Percentiles rank a stretch among this genome's conserved stretches.
Conservation (phyloP, 2,113 vertebrate genomes). For the Syngnathus scovelli region DNA sequence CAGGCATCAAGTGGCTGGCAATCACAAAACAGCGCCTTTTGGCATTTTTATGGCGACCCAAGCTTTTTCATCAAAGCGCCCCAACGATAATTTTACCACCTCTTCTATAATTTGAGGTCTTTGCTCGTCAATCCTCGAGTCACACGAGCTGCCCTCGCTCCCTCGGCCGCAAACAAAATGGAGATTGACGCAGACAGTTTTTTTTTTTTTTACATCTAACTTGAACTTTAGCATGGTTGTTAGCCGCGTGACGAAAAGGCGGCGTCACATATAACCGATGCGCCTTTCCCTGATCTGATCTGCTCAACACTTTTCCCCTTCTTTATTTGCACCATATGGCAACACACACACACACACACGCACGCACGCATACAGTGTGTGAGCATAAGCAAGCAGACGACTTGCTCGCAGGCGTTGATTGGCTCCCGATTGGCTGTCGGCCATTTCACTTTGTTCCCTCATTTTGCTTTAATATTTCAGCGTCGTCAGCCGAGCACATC, state of each 20-base stretch:
- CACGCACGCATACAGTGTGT: slow-evolving; percentile 37
- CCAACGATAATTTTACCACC: no score
- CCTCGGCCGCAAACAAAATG: no score
- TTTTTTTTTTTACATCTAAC: not conserved
- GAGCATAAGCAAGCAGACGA: slow-evolving; percentile 36
- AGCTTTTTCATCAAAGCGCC: no score
- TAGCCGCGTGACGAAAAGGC: not conserved
- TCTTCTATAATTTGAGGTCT: no score
- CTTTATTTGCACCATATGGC: slow-evolving; percentile 64
- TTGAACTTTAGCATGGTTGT: not conserved
- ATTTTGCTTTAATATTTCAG: slow-evolving; percentile 40
- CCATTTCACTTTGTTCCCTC: slow-evolving; percentile 32
- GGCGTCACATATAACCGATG: not conserved
- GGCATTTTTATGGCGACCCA: no score
- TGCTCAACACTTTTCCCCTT: slow-evolving; percentile 3
- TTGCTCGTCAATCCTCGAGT: no score
- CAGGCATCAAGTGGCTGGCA: no score
- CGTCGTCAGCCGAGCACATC: slow-evolving; percentile 37
- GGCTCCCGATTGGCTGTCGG: slow-evolving; percentile 47
- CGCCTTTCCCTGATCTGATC: slow-evolving; percentile 3
- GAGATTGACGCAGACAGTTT: not conserved
- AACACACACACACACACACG: slow-evolving; percentile 30
- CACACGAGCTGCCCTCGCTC: no score
- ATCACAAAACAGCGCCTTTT: no score
- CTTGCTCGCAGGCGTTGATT: slow-evolving; percentile 57